Evolutionary conservation across 2,113 vertebrate genomes (phyloP), one percentile per base, ranked within the genome.

Genomic region (Daubentonia madagascariensis): DNA sequence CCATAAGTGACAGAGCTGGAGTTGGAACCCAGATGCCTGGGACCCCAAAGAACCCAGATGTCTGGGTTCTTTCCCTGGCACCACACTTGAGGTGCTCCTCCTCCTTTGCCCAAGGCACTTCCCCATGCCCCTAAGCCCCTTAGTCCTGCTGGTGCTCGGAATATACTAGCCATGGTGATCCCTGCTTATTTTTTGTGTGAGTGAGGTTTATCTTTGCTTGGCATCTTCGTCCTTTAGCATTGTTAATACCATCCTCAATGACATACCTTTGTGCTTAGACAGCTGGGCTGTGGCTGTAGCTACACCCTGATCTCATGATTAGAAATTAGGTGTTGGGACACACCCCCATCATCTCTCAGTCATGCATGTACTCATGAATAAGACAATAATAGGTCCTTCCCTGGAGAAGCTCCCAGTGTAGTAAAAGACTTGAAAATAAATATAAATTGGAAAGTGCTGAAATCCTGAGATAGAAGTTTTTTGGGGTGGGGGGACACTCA

Each of bases 81-180:
- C 61, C 12, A 35, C 16, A 8, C 20, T 32, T 17, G 35, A 52
- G 86, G 65, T 1, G 11, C 84, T 28, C 48, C 20, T 59, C 40
- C 4, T 37, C 28, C 35, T 72, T 30, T 63, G 57, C 72, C 30
- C 35, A 2, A 9, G 14, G 52, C 6, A 4, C 0, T 6, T n/a
- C 48, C 40, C 37, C 11, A 1, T 2, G 1, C 20, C 20, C 40
- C 1, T 5, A 2, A 14, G 3, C 32, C 37, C 20, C 23, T 40
- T 43, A 0, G 0, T 13, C 25, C 20, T 14, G 4, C 9, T 0
- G 20, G 43, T 25, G 13, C 84, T 80, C 43, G 45, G 48, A 43
- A 12, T 1, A 0, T 1, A 2, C 18, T 0, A 10, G 78, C 54
- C 61, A 3, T 0, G 0, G 63, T 0, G 5, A 9, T 1, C 20